Evolutionary conservation across 1,140 invertebrate genomes (phyloP).

Genomic region (Brachionus paranguensis): DNA sequence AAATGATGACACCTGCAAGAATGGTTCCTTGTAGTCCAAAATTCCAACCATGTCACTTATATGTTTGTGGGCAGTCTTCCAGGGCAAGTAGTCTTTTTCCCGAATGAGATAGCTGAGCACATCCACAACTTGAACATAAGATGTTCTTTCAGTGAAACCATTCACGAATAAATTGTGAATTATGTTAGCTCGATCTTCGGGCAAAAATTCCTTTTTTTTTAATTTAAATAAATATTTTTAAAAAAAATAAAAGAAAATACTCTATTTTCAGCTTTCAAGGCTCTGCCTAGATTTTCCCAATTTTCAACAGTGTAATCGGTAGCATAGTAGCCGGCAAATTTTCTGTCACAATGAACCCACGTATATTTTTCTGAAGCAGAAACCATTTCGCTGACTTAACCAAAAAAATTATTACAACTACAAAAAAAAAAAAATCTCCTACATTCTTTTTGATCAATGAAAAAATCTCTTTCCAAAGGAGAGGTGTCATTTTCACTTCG

Average conservation of each 20-base stretch:
- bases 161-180: constrained; percentile 35
- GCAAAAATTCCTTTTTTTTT: neutral
- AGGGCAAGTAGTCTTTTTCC: constrained; percentile 25
- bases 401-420: neutral
- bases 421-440: neutral
- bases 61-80: constrained; percentile 27
- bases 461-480: neutral
- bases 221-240: neutral
- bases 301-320: constrained; percentile 26
- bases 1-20: neutral
- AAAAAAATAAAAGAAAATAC: neutral
- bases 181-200: constrained; percentile 34
- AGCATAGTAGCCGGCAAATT: constrained; percentile 31
- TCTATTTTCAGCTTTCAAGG: constrained; percentile 10
- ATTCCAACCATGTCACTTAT: neutral
- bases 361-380: neutral
- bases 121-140: constrained; percentile 5
- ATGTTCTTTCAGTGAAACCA: constrained; percentile 34
- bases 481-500: neutral
- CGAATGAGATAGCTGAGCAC: constrained; percentile 6
- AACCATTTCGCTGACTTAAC: neutral
- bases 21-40: constrained; percentile 30
- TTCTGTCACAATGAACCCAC: constrained; percentile 15
- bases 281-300: constrained; percentile 13
- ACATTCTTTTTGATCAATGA: constrained; percentile 13